Percentiles rank a stretch among this genome's conserved stretches.
These are phyloP conservation scores for Clinocottus analis DNA, from an alignment of 2,113 vertebrate species.

Conservation along the genomic window DNA sequence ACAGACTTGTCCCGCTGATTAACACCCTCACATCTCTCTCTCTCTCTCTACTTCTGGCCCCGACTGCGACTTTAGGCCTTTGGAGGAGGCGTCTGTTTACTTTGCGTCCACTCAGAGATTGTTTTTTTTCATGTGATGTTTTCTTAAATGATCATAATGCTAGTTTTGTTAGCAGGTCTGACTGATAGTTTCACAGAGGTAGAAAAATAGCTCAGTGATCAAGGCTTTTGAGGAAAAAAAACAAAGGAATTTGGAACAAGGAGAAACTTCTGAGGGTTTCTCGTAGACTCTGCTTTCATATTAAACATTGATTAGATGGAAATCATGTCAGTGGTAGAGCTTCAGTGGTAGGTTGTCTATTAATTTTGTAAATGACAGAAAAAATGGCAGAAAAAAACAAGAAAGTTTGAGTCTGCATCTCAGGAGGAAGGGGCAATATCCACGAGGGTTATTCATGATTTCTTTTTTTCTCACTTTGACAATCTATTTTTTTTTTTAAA, in stretches of 20 bases:
- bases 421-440: too few relatives aligned
- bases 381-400: too few relatives aligned
- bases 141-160: background rate
- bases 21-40: slow-evolving; percentile 65
- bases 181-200: slow-evolving; percentile 9
- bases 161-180: background rate
- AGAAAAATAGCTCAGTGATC: slow-evolving; percentile 2
- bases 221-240: background rate
- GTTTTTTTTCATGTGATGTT: background rate
- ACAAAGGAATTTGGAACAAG: too few relatives aligned
- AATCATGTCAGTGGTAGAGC: slow-evolving; percentile 21
- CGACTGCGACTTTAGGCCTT: slow-evolving; percentile 29
- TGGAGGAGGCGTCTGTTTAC: background rate
- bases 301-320: slow-evolving; percentile 30
- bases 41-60: slow-evolving; percentile 44
- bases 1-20: slow-evolving; percentile 74
- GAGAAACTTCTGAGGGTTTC: too few relatives aligned
- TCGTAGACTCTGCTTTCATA: slow-evolving; percentile 21
- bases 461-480: too few relatives aligned
- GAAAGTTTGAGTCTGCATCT: too few relatives aligned
- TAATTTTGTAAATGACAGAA: too few relatives aligned
- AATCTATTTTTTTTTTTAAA: too few relatives aligned
- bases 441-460: too few relatives aligned
- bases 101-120: slow-evolving; percentile 1
- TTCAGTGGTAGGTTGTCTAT: too few relatives aligned